These are phyloP conservation scores for Esperia sulphurella DNA, from an alignment of 2,888 invertebrate genomes.

Conservation along the genomic window DNA sequence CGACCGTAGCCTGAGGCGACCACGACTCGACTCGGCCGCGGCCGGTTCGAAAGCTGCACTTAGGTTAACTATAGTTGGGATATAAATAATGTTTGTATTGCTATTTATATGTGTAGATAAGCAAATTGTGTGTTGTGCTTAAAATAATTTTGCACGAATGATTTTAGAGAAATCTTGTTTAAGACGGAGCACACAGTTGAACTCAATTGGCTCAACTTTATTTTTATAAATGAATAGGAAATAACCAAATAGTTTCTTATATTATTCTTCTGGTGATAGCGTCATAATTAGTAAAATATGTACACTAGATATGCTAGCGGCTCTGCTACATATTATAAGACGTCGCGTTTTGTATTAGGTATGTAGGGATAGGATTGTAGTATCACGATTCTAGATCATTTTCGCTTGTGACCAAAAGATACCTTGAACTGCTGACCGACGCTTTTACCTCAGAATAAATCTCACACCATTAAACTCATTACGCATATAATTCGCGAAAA, in stretches of 20 bases:
- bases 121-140: slow-evolving; percentile 2
- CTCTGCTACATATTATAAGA: too few relatives aligned
- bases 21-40: slow-evolving; percentile 38
- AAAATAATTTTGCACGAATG: background rate
- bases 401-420: too few relatives aligned
- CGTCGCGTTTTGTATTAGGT: too few relatives aligned
- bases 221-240: too few relatives aligned
- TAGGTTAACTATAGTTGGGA: slow-evolving; percentile 30
- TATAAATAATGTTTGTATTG: slow-evolving; percentile 13
- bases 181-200: too few relatives aligned
- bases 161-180: background rate
- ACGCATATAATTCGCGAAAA: slow-evolving; percentile 15
- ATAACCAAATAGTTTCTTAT: background rate
- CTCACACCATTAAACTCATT: slow-evolving; percentile 13
- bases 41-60: slow-evolving; percentile 42
- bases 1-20: slow-evolving; percentile 49
- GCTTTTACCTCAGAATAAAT: background rate
- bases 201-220: too few relatives aligned
- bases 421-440: background rate
- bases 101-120: slow-evolving; percentile 11
- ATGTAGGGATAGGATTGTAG: too few relatives aligned
- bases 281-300: background rate
- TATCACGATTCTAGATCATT: too few relatives aligned
- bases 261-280: background rate
- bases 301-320: too few relatives aligned